Conservation (phyloP, 2,113 vertebrate genomes). For the Strix aluco region DNA sequence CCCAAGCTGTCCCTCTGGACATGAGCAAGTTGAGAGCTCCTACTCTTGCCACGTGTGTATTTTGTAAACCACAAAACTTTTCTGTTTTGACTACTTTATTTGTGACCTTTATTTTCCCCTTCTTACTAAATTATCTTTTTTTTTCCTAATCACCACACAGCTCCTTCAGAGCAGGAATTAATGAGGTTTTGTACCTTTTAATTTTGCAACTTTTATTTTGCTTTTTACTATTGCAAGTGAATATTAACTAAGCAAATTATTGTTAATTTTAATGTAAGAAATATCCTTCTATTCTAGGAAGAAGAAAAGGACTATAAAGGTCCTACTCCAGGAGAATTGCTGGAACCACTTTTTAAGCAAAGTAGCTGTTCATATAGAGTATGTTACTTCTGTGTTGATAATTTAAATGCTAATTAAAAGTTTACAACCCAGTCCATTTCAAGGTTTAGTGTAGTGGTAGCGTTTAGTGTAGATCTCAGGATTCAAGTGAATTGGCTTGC, state of each 20-base stretch:
- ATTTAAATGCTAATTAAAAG: background rate
- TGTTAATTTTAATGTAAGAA: background rate
- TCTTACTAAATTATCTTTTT: background rate
- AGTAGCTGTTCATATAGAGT: conserved; percentile 98
- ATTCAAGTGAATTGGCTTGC: background rate
- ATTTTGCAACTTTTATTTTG: background rate
- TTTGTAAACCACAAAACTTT: background rate
- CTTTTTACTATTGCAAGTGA: background rate
- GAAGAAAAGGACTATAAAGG: conserved; percentile 89
- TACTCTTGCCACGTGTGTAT: background rate
- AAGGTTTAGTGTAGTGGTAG: background rate
- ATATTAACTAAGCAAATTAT: background rate
- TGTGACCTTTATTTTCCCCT: background rate
- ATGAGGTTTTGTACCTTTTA: background rate
- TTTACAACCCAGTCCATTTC: background rate
- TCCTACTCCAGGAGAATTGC: conserved; percentile 81
- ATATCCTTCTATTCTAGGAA: conserved; percentile 76
- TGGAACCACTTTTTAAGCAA: conserved; percentile 95
- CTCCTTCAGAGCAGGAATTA: background rate
- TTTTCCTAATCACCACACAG: background rate
- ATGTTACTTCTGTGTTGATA: conserved; percentile 50
- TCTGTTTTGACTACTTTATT: background rate
- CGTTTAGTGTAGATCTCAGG: too few species aligned
- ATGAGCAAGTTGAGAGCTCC: background rate
- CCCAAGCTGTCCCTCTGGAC: background rate